A percentile compares a stretch with the other conserved stretches of the same genome.
These are phyloP conservation scores for Parus major DNA, from an alignment of 2,113 vertebrate species.

Conservation along the genomic window DNA sequence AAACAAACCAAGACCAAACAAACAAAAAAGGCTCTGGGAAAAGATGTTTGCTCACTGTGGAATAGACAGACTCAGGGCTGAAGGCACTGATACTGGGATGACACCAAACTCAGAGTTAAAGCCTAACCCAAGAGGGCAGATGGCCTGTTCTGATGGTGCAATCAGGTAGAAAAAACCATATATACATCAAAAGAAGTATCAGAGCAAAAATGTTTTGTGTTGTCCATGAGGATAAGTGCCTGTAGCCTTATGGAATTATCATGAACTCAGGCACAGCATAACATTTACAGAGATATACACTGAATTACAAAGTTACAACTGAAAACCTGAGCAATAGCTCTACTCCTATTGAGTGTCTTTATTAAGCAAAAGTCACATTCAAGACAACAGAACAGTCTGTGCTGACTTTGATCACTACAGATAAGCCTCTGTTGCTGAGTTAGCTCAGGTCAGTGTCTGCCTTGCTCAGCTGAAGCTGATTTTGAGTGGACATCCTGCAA, in stretches of 20 bases:
- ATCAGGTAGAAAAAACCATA: not conserved
- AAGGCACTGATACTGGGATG: not conserved
- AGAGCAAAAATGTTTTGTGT: not conserved
- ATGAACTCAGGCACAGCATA: not conserved
- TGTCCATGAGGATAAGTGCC: not conserved
- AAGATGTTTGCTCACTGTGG: not conserved
- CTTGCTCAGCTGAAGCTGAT: not conserved
- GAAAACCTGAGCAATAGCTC: not conserved
- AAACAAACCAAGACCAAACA: not conserved
- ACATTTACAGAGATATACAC: not conserved
- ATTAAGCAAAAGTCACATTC: not conserved
- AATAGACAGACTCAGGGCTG: not conserved
- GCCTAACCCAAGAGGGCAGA: not conserved
- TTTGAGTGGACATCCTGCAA: not conserved
- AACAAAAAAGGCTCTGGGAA: not conserved
- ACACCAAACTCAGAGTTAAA: not conserved
- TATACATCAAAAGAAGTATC: not conserved
- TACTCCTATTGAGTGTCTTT: not conserved
- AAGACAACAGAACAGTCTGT: not conserved
- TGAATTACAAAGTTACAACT: not conserved
- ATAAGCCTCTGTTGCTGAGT: not conserved
- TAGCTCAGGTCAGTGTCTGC: not conserved
- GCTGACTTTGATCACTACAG: not conserved
- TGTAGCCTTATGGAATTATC: not conserved
- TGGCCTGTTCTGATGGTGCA: not conserved